Base-by-base conservation (phyloP, 2,888 invertebrate genomes). In the Gari tellinella region DNA sequence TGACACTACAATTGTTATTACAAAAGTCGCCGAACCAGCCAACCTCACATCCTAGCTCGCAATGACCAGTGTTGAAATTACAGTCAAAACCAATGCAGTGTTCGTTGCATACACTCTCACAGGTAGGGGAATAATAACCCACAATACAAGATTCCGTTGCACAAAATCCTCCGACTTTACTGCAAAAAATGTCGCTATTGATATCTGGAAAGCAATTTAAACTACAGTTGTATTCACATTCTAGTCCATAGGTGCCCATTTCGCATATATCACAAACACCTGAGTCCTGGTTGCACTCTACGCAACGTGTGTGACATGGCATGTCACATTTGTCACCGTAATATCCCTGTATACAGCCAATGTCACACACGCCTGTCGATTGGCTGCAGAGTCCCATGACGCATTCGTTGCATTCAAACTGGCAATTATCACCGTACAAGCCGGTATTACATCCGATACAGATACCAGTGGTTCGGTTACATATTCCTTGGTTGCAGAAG, bases 151-250 rank as follows among this genome's bases (percentile, higher is more conserved):
- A 15, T 12, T 48, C 55, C 2, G 45, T 48, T 1, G 4, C 5
- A 37, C 78, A 78, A 19, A 46, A 46, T n/a, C 78, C 57, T 8
- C 26, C 41, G 3, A 48, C 52, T 38, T 67, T 78, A 5, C 49
- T 23, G 49, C 78, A 78, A 10, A 64, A 55, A 0, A 69, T 43
- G 0, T 58, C 58, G n/a, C 53, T 10, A 31, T 31, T 31, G 31
- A 7, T 31, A 31, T 31, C 31, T 31, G 61, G 60, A 21, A 48
- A 41, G 45, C 74, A 79, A 45, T 68, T 25, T 1, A 17, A 14
- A 26, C 68, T 72, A 55, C 78, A 79, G 43, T 74, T 57, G 2
- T n/a, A 45, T 46, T 79, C 53, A 40, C 78, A 79, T 1, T 25
- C 12, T 2, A 26, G 23, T 1, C 78, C 78, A 19, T 57, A 73